phyloP scores from a whole-genome alignment of 2,113 vertebrate genomes.

The Leucosticte australis region DNA sequence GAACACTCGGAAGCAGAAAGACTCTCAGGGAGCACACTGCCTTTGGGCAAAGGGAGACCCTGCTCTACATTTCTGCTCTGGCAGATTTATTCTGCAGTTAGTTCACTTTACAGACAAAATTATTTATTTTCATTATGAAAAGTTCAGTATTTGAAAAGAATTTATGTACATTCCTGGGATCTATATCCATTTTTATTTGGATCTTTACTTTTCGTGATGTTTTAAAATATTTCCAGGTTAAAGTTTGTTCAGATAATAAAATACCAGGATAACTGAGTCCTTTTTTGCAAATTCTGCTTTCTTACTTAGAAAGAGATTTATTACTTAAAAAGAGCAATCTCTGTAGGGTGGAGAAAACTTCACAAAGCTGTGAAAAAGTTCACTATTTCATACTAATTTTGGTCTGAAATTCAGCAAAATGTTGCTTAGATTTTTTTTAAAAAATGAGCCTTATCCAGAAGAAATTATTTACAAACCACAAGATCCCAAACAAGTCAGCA shows the following conservation, averaged over 20 bases:
- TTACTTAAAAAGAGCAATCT: not conserved
- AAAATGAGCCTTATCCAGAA: fast-evolving
- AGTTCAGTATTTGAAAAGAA: not conserved
- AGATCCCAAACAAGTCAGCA: not conserved
- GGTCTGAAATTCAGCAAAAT: not conserved
- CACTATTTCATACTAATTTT: not conserved
- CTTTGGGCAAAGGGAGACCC: not conserved
- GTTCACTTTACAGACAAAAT: not conserved
- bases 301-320: not conserved
- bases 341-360: not conserved
- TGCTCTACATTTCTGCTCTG: not conserved
- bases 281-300: not conserved
- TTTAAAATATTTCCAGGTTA: not conserved
- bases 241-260: not conserved
- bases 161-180: fast-evolving
- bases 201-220: not conserved
- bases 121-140: not conserved
- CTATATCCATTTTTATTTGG: not conserved
- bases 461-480: not conserved
- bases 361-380: not conserved
- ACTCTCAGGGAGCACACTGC: not conserved
- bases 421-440: not conserved
- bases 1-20: not conserved
- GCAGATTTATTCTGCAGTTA: not conserved
- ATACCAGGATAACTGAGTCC: not conserved